Evolutionary conservation across 2,797 vertebrate species (phyloP), one percentile per base, ranked within the genome.

Genomic region (Gouania willdenowi): DNA sequence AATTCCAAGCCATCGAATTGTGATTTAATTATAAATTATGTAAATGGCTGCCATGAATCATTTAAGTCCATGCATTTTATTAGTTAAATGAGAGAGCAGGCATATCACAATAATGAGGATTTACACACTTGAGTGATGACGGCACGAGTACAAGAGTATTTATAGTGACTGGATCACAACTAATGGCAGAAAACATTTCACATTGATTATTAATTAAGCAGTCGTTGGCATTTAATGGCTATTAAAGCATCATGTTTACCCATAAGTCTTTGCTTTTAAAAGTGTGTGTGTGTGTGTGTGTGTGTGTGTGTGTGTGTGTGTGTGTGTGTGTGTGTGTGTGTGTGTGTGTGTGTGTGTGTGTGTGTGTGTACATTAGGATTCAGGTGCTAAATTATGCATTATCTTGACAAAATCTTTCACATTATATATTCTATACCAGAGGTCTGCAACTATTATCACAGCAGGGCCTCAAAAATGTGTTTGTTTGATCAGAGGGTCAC

Each of bases 11-110:
- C 89, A 87, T 89, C 85, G 76, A 75, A 42, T 84, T 83, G 84
- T 88, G 87, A 92, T 92, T 92, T 91, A 92, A 92, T 93, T 91
- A 92, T 91, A 82, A 89, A 91, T 91, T 92, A 91, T 91, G 86
- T 87, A 90, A 91, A 89, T 85, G 81, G 65, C 62, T 82, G 84
- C 81, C 78, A 91, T 91, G 88, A 91, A 91, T 91, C 81, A 91
- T 92, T 92, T 87, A 91, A 47, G 45, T 55, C 71, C 38, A 23
- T 84, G 78, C 81, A 68, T 80, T 83, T 85, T 83, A 83, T 83
- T 88, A 84, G 75, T 81, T 84, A 85, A 89, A 88, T 75, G 72
- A 79, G 71, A 68, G 62, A 61, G 79, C 71, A 66, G 75, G 50
- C 74, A 54, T 81, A 85, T 66, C 43, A 73, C 59, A 58, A 65